These are phyloP conservation scores for Drosophila malerkotliana DNA, from an alignment of 1,140 invertebrate genomes.

Conservation along the genomic window DNA sequence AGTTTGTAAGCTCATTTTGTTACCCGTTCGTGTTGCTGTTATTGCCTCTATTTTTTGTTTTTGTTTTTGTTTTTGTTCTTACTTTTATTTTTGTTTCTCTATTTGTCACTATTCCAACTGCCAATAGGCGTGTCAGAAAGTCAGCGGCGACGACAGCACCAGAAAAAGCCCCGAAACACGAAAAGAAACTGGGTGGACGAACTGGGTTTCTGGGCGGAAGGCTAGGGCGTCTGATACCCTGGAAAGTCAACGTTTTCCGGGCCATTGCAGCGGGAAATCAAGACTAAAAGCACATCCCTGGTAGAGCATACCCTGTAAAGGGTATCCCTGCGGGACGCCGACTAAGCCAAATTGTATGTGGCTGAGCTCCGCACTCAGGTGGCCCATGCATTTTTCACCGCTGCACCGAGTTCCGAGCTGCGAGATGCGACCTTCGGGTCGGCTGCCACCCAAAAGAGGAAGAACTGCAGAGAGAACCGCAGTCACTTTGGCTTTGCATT, in stretches of 20 bases:
- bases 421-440: neutral
- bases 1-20: constrained; percentile 48
- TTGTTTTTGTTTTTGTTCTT: neutral
- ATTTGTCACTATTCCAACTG: constrained; percentile 47
- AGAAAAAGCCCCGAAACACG: constrained; percentile 6
- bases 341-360: constrained; percentile 1
- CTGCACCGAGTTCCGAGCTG: neutral
- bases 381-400: constrained; percentile 28
- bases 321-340: neutral
- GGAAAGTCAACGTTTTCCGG: neutral
- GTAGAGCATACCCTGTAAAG: neutral
- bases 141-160: constrained; percentile 20
- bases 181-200: neutral
- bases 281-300: too few relatives aligned
- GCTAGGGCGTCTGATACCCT: constrained; percentile 1
- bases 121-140: constrained; percentile 47
- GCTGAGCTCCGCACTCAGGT: constrained; percentile 33
- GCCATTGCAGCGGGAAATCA: neutral
- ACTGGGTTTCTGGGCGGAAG: neutral
- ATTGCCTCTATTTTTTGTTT: neutral
- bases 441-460: neutral
- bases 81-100: constrained; percentile 7
- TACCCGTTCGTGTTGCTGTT: constrained; percentile 11
- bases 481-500: constrained; percentile 64
- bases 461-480: constrained; percentile 20